These are phyloP conservation scores for Lepidotrigona ventralis DNA, from an alignment of 1,140 invertebrate genomes.

Conservation along the genomic window DNA sequence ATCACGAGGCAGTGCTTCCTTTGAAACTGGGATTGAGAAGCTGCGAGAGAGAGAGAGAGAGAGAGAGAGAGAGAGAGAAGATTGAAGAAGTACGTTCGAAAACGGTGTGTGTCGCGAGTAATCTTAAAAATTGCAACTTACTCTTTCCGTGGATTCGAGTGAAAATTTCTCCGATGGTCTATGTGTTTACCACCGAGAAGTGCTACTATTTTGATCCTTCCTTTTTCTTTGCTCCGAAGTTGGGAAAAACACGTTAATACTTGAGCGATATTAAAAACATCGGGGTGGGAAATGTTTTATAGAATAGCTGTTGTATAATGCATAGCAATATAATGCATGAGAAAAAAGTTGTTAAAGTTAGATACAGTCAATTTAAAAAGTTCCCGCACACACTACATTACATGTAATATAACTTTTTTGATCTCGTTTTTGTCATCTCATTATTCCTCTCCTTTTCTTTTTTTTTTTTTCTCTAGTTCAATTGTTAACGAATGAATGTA, in stretches of 20 bases:
- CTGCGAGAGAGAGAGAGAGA: background rate
- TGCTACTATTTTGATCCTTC: background rate
- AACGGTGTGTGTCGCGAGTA: background rate
- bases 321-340: too few species aligned
- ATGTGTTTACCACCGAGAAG: background rate
- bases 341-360: too few species aligned
- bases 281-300: too few species aligned
- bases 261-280: too few species aligned
- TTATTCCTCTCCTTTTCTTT: too few species aligned
- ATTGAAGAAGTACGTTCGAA: conserved; percentile 19
- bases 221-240: background rate
- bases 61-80: background rate
- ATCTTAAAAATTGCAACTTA: conserved; percentile 1
- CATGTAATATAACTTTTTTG: too few species aligned
- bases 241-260: background rate
- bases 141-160: background rate
- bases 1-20: background rate
- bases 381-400: too few species aligned
- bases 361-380: too few species aligned
- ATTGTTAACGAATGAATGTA: too few species aligned
- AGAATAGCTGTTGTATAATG: too few species aligned
- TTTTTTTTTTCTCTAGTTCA: too few species aligned
- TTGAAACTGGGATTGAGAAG: conserved; percentile 14
- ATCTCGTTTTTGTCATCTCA: too few species aligned
- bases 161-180: background rate